phyloP scores from a whole-genome alignment of 2,113 vertebrate species.

The Zosterops pallidus region DNA sequence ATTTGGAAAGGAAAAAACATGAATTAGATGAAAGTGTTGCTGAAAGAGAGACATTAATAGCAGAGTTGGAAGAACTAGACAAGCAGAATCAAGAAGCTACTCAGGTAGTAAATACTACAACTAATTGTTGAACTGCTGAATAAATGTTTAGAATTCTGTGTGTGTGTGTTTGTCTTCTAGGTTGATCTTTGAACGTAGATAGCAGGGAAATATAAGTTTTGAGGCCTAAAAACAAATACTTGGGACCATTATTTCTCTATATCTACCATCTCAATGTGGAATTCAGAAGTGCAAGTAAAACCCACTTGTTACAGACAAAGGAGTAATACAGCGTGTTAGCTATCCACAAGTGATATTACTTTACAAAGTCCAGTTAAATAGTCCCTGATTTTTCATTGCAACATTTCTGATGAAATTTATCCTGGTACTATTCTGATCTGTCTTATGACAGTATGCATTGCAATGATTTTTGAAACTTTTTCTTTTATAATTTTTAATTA shows the following conservation, averaged over 20 bases:
- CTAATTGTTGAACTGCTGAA: neutral
- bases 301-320: neutral
- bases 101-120: slow-evolving; percentile 76
- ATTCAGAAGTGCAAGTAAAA: neutral
- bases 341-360: neutral
- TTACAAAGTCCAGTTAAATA: neutral
- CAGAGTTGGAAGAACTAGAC: slow-evolving; percentile 91
- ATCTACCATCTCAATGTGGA: accelerated
- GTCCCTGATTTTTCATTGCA: neutral
- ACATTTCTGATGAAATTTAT: neutral
- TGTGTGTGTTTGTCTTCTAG: neutral
- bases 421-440: neutral
- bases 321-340: accelerated
- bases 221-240: neutral
- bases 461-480: neutral
- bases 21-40: slow-evolving; percentile 76
- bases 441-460: neutral
- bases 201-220: neutral
- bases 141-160: neutral
- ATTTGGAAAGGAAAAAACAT: slow-evolving; percentile 78
- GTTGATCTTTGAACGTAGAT: neutral
- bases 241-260: neutral
- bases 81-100: slow-evolving; percentile 93
- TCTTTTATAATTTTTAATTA: neutral
- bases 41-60: slow-evolving; percentile 82